phyloP scores from a whole-genome alignment of 1,140 invertebrate genomes.

The Drosophila lacteicornis region DNA sequence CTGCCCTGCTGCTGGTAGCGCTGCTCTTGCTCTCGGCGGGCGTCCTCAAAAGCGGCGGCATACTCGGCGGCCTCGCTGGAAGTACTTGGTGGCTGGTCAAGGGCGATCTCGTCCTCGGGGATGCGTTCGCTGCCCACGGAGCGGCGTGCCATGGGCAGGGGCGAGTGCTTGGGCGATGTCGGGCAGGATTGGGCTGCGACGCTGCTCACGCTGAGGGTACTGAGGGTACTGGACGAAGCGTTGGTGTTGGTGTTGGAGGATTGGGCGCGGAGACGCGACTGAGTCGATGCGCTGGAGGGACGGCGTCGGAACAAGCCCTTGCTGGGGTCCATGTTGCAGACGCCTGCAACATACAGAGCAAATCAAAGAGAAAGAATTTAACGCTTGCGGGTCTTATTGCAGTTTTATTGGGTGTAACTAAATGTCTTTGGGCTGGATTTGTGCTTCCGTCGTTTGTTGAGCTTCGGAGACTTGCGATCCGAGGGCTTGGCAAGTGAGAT shows the following conservation, averaged over 20 bases:
- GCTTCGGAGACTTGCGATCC: neutral
- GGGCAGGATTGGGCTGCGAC: slow-evolving; percentile 76
- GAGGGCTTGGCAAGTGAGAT: neutral
- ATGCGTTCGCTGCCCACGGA: slow-evolving; percentile 76
- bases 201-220: slow-evolving; percentile 51
- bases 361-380: slow-evolving; percentile 2
- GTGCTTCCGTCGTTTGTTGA: neutral
- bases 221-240: slow-evolving; percentile 57
- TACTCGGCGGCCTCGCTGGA: slow-evolving; percentile 70
- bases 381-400: neutral
- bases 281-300: slow-evolving; percentile 73
- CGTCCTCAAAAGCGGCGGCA: slow-evolving; percentile 70
- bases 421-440: slow-evolving; percentile 4
- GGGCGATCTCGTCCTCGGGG: slow-evolving; percentile 74
- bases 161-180: slow-evolving; percentile 79
- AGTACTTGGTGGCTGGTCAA: slow-evolving; percentile 63
- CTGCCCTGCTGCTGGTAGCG: slow-evolving; percentile 34
- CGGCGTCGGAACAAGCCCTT: slow-evolving; percentile 86
- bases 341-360: slow-evolving; percentile 59
- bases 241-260: slow-evolving; percentile 71
- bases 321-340: slow-evolving; percentile 85
- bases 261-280: slow-evolving; percentile 68
- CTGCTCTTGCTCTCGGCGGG: slow-evolving; percentile 63
- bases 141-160: slow-evolving; percentile 58
- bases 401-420: slow-evolving; percentile 43